Evolutionary conservation across 2,888 invertebrate genomes (phyloP), one percentile per base, ranked within the genome.

Genomic region (Mimas tiliae): DNA sequence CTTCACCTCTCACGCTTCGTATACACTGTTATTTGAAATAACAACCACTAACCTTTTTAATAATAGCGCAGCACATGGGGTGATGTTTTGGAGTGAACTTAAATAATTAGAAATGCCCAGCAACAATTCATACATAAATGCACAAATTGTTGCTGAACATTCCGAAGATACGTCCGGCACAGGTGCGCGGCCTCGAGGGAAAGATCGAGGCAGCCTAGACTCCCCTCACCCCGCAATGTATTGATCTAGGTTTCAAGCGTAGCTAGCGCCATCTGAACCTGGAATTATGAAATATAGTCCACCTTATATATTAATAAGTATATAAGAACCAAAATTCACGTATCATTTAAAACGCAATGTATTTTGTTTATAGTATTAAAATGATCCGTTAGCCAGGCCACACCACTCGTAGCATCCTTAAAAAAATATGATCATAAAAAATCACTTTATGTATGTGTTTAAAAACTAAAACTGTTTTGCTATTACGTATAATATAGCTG

Each of bases 91-190:
- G 19, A 50, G 19, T 50, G 9, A 50, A 50, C 50, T 50, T 19
- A 50, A 19, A 19, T 50, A 50, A 19, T 1, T 16, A 48, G 48
- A 16, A 50, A 50, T 50, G 50, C 19, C 8, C 50, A 50, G 50
- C 50, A 50, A 50, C 50, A 50, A 50, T 50, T 50, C 8, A 50
- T 50, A n/a, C 48, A 48, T 19, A 8, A 0, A 19, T 50, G 19
- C 9, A 50, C 9, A 50, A 50, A 50, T 50, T 19, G 50, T 50
- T 50, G 50, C 50, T 50, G 50, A 6, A 50, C 50, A 19, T 50
- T 50, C 8, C 50, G 16, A 7, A 48, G 48, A 48, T n/a, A 16
- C 48, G 48, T 16, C 48, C 48, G 48, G 48, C 48, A n/a, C 48
- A 48, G 16, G 16, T 6, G 48, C 48, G 48, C 48, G 48, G 7